phyloP scores from a whole-genome alignment of 1,140 invertebrate species.

The Camponotus vicinus region DNA sequence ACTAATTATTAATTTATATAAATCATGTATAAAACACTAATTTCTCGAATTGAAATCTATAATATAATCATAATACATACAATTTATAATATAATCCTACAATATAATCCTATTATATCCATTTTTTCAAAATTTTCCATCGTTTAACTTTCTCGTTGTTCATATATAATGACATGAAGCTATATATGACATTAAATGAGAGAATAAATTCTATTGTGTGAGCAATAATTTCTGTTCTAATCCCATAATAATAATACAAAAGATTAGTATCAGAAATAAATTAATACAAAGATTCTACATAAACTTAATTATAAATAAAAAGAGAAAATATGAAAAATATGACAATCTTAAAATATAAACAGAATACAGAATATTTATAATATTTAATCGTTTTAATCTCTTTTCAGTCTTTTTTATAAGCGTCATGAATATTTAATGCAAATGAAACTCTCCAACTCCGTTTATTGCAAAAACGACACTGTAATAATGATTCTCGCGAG shows the following conservation, averaged over 20 bases:
- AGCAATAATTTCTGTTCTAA: background rate
- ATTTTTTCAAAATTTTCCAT: background rate
- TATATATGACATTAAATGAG: background rate
- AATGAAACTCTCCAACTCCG: background rate
- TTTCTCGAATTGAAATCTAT: background rate
- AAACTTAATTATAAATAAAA: background rate
- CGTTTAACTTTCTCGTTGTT: background rate
- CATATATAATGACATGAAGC: no score
- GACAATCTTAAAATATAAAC: background rate
- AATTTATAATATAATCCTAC: background rate
- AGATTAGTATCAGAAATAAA: background rate
- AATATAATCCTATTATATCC: background rate
- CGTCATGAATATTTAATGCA: background rate
- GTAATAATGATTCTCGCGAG: background rate
- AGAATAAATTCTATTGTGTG: background rate
- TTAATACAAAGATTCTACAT: background rate
- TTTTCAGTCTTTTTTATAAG: background rate
- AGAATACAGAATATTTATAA: background rate
- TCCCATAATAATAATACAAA: background rate
- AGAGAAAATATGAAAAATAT: background rate
- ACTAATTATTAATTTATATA: no score
- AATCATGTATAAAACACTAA: background rate
- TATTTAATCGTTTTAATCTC: background rate
- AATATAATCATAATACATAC: background rate
- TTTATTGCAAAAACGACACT: conserved; percentile 6